Evolutionary conservation across 2,888 invertebrate genomes (phyloP).

Genomic region (Geophilus truncorum): DNA sequence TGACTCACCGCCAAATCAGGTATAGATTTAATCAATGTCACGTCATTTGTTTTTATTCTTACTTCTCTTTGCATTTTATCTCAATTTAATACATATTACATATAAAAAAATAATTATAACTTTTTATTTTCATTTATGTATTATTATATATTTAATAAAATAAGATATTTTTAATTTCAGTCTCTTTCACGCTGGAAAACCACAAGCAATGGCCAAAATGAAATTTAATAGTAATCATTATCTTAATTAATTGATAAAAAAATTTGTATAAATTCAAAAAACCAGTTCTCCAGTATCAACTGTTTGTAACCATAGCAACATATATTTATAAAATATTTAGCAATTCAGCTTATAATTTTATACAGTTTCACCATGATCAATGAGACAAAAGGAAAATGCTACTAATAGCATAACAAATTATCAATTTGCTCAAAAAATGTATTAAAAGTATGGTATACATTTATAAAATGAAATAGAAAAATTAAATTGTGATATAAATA

Average conservation of each 20-base stretch:
- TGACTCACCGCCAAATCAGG: not conserved
- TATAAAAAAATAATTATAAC: not conserved
- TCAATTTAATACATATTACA: not conserved
- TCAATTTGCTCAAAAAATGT: constrained; percentile 6
- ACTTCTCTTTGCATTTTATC: not conserved
- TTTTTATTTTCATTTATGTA: too few relatives aligned
- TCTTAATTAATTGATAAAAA: too few relatives aligned
- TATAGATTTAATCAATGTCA: not conserved
- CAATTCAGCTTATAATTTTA: not conserved
- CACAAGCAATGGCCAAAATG: not conserved
- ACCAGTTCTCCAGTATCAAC: not conserved
- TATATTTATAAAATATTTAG: not conserved
- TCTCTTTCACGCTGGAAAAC: not conserved
- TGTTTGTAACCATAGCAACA: not conserved
- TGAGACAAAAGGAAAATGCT: not conserved
- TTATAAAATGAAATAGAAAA: not conserved
- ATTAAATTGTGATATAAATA: not conserved
- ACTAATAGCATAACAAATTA: not conserved
- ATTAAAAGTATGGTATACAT: not conserved
- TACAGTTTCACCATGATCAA: not conserved
- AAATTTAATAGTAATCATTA: not conserved
- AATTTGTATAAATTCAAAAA: not conserved
- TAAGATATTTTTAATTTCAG: not conserved
- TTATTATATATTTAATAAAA: not conserved
- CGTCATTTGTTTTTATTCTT: not conserved